A percentile compares a stretch with the other conserved stretches of the same genome.
These are phyloP conservation scores for Argyresthia albistria DNA, from an alignment of 2,888 invertebrate genomes.

Conservation along the genomic window DNA sequence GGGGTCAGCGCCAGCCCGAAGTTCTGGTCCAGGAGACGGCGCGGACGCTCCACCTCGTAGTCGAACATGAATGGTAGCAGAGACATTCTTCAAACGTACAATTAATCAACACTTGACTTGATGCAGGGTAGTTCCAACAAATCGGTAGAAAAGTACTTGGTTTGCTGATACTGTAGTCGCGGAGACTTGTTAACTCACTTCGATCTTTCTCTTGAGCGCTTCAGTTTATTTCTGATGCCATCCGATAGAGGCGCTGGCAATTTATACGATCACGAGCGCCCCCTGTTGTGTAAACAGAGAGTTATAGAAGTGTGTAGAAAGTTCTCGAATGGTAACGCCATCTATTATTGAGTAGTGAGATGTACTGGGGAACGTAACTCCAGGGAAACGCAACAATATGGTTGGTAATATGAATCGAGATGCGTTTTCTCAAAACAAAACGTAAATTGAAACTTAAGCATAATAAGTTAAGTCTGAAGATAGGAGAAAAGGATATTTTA, in stretches of 20 bases:
- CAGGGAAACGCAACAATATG: too few relatives aligned
- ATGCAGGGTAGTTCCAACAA: not conserved
- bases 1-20: constrained; percentile 52
- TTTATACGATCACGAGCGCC: constrained; percentile 25
- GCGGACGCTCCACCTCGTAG: constrained; percentile 24
- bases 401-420: too few relatives aligned
- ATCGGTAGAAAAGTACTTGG: too few relatives aligned
- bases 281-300: not conserved
- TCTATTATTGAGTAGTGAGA: constrained; percentile 19
- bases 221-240: not conserved
- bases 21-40: constrained; percentile 48
- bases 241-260: not conserved
- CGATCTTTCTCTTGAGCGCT: constrained; percentile 2
- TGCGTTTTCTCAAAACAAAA: too few relatives aligned
- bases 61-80: constrained; percentile 30
- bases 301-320: not conserved
- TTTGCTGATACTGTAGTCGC: not conserved
- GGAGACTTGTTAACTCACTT: too few relatives aligned
- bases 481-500: too few relatives aligned
- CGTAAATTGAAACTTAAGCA: too few relatives aligned
- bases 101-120: not conserved
- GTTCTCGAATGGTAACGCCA: constrained; percentile 10
- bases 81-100: constrained; percentile 20
- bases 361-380: too few relatives aligned
- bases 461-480: too few relatives aligned